Evolutionary conservation across 2,113 vertebrate species (phyloP).

Genomic region (Oenanthe melanoleuca): DNA sequence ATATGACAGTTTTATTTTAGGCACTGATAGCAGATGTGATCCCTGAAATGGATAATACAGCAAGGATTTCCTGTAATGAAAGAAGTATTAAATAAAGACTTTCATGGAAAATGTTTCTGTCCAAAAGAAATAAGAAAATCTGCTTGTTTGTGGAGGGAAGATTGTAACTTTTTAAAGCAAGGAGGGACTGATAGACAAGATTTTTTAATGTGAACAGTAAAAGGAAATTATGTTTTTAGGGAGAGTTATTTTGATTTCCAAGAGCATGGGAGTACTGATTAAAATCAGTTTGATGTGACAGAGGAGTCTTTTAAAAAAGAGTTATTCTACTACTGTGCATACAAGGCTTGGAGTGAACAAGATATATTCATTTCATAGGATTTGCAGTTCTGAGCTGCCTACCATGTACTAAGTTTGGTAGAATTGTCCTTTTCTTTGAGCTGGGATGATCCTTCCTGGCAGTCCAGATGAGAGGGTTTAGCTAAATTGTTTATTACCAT

Average conservation of each 20-base stretch:
- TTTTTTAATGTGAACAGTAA: not conserved
- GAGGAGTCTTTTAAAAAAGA: not conserved
- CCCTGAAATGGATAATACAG: not conserved
- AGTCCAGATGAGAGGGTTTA: not conserved
- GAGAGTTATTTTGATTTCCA: constrained; percentile 25
- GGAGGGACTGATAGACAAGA: not conserved
- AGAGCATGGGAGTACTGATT: not conserved
- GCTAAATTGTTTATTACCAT: not conserved
- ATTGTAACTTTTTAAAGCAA: not conserved
- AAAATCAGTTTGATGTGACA: not conserved
- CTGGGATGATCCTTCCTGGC: not conserved
- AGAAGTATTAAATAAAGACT: constrained; percentile 50
- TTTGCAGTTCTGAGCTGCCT: not conserved
- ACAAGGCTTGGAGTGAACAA: not conserved
- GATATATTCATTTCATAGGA: not conserved
- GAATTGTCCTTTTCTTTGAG: not conserved
- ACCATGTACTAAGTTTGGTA: not conserved
- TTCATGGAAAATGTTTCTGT: not conserved
- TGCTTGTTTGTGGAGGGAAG: not conserved
- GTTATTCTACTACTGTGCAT: not conserved
- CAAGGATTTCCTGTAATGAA: constrained; percentile 56
- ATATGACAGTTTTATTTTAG: not conserved
- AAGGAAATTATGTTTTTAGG: not conserved
- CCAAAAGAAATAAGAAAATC: not conserved
- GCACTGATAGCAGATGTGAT: not conserved